Percentiles rank a stretch among this genome's conserved stretches.
Evolutionary conservation across 1,140 invertebrate species (phyloP).

Genomic region (Bombus superbus): DNA sequence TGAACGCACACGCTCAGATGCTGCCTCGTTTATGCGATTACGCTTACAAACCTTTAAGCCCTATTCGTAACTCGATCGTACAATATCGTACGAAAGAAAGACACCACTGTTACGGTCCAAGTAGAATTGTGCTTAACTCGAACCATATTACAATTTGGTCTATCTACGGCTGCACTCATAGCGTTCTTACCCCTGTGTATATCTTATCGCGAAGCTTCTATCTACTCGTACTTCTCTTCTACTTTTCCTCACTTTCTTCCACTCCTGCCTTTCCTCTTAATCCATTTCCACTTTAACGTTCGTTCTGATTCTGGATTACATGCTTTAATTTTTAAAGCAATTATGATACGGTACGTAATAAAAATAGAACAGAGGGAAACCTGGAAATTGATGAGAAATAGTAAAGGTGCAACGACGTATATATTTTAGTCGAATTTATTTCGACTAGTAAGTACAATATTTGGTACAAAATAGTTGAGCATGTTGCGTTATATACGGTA

Average conservation of each 20-base stretch:
- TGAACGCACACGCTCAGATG: constrained; percentile 24
- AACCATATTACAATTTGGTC: neutral
- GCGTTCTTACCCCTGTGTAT: neutral
- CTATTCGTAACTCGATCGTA: constrained; percentile 29
- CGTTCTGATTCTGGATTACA: neutral
- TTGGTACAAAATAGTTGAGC: constrained; percentile 29
- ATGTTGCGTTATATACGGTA: neutral
- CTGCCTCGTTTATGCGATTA: constrained; percentile 41
- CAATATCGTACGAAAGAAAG: constrained; percentile 37
- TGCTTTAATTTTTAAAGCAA: neutral
- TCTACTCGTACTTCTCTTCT: neutral
- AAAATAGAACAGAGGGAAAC: neutral
- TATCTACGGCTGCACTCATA: neutral
- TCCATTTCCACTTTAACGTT: neutral
- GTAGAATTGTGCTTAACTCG: constrained; percentile 32
- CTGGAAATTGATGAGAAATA: neutral
- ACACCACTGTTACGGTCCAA: constrained; percentile 10
- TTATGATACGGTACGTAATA: neutral
- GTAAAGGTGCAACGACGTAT: neutral
- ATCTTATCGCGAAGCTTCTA: neutral
- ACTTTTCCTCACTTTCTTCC: too few species aligned
- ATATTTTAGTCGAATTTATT: constrained; percentile 25
- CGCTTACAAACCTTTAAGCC: constrained; percentile 45
- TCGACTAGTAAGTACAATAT: constrained; percentile 9
- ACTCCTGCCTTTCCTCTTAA: too few species aligned